phyloP scores from a whole-genome alignment of 2,797 vertebrate species.

The Spinus olivaceus region DNA sequence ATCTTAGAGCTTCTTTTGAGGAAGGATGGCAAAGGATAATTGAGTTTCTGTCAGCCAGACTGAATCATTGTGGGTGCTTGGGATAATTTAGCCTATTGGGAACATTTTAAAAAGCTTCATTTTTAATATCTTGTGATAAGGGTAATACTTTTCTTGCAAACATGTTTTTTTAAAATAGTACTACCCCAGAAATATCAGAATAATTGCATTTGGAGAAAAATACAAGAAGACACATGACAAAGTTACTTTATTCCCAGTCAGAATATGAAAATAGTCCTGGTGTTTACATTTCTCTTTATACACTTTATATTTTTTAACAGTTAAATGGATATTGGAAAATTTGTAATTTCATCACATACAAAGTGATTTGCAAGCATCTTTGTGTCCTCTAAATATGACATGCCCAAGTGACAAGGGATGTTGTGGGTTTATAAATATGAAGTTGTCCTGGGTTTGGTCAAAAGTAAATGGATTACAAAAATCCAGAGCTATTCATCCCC shows the following conservation, averaged over 20 bases:
- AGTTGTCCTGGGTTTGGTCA: background rate
- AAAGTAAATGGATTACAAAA: background rate
- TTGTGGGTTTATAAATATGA: background rate
- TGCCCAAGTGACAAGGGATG: background rate
- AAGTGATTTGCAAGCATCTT: background rate
- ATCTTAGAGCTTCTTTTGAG: background rate
- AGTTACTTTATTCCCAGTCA: background rate
- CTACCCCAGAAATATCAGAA: background rate
- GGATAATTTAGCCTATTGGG: background rate
- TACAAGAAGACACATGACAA: background rate
- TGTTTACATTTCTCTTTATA: background rate
- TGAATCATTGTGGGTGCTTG: background rate
- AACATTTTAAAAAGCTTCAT: background rate
- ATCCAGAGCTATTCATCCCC: background rate
- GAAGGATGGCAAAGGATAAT: background rate
- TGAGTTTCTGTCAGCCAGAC: background rate
- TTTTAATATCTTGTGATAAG: background rate
- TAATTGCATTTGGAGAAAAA: background rate
- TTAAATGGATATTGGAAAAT: background rate
- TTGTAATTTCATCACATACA: background rate
- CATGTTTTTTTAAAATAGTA: background rate
- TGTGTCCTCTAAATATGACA: background rate
- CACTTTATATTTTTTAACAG: background rate
- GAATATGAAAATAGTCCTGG: background rate
- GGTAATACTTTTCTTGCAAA: background rate